Evolutionary conservation across 2,113 vertebrate genomes (phyloP).

Genomic region (Lipotes vexillifer): DNA sequence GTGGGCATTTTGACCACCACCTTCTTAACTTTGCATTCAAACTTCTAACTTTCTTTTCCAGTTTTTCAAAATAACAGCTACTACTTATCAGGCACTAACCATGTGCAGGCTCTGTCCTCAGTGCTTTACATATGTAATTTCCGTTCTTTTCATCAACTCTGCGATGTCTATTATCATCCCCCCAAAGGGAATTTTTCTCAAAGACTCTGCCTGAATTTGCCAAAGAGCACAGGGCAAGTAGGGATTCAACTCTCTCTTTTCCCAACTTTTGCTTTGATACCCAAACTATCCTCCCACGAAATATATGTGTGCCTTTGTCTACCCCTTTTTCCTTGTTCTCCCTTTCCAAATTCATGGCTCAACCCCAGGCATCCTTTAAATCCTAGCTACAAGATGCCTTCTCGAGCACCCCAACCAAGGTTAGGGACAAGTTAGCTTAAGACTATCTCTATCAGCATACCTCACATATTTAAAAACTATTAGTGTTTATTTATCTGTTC

Average conservation of each 20-base stretch:
- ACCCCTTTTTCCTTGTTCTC: not conserved
- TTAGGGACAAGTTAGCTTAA: not conserved
- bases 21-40: not conserved
- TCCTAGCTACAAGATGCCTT: not conserved
- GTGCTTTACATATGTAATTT: not conserved
- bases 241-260: not conserved
- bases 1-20: not conserved
- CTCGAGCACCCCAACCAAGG: not conserved
- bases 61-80: not conserved
- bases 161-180: not conserved
- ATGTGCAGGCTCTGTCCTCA: not conserved
- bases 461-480: not conserved
- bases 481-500: not conserved
- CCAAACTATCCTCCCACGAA: not conserved
- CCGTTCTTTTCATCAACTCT: not conserved
- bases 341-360: not conserved
- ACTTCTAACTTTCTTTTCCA: not conserved
- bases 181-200: not conserved
- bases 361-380: not conserved
- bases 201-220: not conserved
- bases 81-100: not conserved
- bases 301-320: not conserved
- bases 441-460: not conserved
- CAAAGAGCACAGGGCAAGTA: not conserved
- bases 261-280: not conserved